Conservation (phyloP, 2,113 vertebrate species). For the Trematocara macrostoma region DNA sequence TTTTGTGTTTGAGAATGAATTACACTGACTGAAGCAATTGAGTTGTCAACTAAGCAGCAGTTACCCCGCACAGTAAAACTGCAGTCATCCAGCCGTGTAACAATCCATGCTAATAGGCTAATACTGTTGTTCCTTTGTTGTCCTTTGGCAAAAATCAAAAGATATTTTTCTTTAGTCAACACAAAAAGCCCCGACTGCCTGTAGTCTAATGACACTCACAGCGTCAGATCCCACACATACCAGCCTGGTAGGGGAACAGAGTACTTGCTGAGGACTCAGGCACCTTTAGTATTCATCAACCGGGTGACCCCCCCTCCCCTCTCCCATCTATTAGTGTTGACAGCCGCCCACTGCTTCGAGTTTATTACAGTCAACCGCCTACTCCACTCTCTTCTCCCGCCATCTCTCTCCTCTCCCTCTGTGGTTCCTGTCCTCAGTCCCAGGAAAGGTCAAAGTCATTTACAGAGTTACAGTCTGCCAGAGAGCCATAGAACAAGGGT, state of each 20-base stretch:
- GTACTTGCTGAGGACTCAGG: conserved; percentile 21
- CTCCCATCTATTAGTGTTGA: conserved; percentile 58
- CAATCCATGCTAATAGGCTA: neutral
- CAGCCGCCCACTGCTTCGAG: conserved; percentile 62
- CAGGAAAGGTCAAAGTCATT: conserved; percentile 72
- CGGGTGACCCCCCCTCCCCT: conserved; percentile 13
- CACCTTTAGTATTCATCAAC: conserved; percentile 58
- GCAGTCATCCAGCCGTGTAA: neutral
- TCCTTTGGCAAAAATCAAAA: neutral
- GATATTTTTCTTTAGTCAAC: neutral
- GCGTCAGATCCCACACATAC: conserved; percentile 6
- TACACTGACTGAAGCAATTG: neutral
- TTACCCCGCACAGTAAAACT: neutral
- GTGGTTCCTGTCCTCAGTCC: conserved; percentile 44
- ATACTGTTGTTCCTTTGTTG: neutral
- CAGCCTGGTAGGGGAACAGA: neutral
- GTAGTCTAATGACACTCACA: neutral
- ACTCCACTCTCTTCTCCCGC: conserved; percentile 30
- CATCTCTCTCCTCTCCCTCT: conserved; percentile 34
- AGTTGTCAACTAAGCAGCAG: neutral
- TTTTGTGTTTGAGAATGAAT: neutral
- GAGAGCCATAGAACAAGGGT: conserved; percentile 2
- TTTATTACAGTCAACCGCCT: conserved; percentile 61
- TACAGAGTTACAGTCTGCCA: conserved; percentile 47
- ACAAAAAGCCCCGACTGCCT: neutral